Conservation (phyloP, 2,888 invertebrate species). For the Hypolimnas misippus region DNA sequence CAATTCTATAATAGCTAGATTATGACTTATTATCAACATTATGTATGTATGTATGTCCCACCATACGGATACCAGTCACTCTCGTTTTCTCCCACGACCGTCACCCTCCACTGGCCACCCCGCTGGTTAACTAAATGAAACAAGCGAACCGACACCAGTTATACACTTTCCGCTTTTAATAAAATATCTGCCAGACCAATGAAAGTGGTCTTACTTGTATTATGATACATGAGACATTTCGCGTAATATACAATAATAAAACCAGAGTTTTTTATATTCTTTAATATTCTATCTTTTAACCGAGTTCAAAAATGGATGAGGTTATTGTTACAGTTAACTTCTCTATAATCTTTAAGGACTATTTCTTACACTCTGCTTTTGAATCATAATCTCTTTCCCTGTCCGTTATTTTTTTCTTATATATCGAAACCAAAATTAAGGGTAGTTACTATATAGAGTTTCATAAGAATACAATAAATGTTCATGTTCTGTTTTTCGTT, state of each 20-base stretch:
- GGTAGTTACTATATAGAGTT: too few species aligned
- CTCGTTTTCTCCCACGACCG: slow-evolving; percentile 73
- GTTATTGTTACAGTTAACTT: too few species aligned
- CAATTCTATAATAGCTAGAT: not conserved
- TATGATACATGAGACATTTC: slow-evolving; percentile 18
- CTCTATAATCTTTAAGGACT: too few species aligned
- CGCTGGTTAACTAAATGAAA: slow-evolving; percentile 51
- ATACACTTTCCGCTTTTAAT: slow-evolving; percentile 56
- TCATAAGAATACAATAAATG: too few species aligned
- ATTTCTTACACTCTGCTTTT: too few species aligned
- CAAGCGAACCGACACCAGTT: slow-evolving; percentile 51
- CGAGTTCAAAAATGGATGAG: too few species aligned
- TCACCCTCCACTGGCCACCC: slow-evolving; percentile 72
- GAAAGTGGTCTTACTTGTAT: slow-evolving; percentile 54
- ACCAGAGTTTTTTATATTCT: not conserved
- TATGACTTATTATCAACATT: not conserved
- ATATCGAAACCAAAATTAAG: too few species aligned
- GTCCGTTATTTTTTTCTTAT: too few species aligned
- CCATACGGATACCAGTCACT: slow-evolving; percentile 51
- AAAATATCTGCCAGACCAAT: slow-evolving; percentile 48
- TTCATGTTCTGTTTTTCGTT: too few species aligned
- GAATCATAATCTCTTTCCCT: too few species aligned
- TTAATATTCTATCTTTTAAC: too few species aligned
- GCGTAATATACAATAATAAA: not conserved
- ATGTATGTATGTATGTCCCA: not conserved